phyloP scores from a whole-genome alignment of 1,140 invertebrate genomes.

The Scaptodrosophila lebanonensis region DNA sequence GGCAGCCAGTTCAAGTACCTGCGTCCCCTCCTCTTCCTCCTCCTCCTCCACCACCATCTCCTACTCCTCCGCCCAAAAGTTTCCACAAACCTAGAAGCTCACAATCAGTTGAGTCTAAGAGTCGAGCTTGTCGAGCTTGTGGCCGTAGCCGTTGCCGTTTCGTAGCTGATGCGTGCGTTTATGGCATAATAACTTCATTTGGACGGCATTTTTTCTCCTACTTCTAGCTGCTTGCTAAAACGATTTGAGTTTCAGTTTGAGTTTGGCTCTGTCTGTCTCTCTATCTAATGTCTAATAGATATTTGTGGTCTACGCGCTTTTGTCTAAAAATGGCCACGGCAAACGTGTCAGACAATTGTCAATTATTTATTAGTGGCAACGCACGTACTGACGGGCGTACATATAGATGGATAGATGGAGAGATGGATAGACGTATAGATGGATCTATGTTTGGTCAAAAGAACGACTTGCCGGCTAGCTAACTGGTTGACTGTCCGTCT shows the following conservation, averaged over 20 bases:
- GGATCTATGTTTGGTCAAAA: constrained; percentile 36
- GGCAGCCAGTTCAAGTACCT: constrained; percentile 4
- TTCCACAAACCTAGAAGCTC: too few species aligned
- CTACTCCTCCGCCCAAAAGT: too few species aligned
- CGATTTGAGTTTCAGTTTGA: too few species aligned
- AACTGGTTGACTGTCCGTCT: too few species aligned
- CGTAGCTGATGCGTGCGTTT: constrained; percentile 65
- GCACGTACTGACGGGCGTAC: constrained; percentile 46
- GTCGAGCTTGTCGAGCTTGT: background rate
- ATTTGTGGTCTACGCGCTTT: constrained; percentile 44
- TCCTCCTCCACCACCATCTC: too few species aligned
- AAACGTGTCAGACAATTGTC: constrained; percentile 73
- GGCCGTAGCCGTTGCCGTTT: background rate
- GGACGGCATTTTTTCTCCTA: constrained; percentile 50
- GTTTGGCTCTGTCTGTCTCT: too few species aligned
- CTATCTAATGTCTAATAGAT: constrained; percentile 24
- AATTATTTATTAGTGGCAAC: constrained; percentile 74
- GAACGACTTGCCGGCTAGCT: too few species aligned
- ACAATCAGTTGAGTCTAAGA: constrained; percentile 2
- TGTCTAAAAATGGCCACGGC: constrained; percentile 69
- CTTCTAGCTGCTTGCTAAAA: too few species aligned
- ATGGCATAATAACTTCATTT: constrained; percentile 77
- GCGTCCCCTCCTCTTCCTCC: too few species aligned
- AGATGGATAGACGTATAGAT: constrained; percentile 15
- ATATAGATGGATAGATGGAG: background rate